Conservation (phyloP, 2,113 vertebrate species). For the Podocnemis expansa region DNA sequence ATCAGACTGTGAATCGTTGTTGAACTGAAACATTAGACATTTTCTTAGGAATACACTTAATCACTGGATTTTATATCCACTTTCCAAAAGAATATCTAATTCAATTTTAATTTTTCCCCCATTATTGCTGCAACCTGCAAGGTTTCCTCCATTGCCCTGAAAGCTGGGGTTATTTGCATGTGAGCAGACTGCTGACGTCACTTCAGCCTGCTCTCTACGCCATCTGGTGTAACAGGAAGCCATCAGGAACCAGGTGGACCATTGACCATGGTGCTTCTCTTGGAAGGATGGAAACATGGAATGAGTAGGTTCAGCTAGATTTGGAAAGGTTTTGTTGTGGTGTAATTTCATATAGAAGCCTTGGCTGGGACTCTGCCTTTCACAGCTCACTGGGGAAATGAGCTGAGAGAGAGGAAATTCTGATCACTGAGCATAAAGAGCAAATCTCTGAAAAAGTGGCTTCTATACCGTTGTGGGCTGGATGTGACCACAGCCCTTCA, state of each 20-base stretch:
- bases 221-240: background rate
- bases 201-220: background rate
- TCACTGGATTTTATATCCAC: fast-evolving
- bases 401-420: background rate
- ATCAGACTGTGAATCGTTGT: background rate
- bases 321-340: background rate
- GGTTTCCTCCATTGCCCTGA: background rate
- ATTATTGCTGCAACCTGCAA: too few relatives aligned
- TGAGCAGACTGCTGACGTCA: background rate
- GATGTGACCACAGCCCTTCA: background rate
- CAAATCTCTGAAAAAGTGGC: background rate
- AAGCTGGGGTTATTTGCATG: background rate
- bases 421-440: background rate
- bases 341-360: background rate
- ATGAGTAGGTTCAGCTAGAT: background rate
- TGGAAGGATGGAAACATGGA: background rate
- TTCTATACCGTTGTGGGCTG: background rate
- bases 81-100: background rate
- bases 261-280: background rate
- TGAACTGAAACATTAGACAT: background rate
- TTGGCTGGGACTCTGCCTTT: background rate
- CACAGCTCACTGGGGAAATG: background rate
- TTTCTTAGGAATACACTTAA: fast-evolving
- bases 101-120: background rate
- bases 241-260: background rate